Evolutionary conservation across 2,113 vertebrate species (phyloP), one percentile per base, ranked within the genome.

Genomic region (Ivindomyrus marchei): DNA sequence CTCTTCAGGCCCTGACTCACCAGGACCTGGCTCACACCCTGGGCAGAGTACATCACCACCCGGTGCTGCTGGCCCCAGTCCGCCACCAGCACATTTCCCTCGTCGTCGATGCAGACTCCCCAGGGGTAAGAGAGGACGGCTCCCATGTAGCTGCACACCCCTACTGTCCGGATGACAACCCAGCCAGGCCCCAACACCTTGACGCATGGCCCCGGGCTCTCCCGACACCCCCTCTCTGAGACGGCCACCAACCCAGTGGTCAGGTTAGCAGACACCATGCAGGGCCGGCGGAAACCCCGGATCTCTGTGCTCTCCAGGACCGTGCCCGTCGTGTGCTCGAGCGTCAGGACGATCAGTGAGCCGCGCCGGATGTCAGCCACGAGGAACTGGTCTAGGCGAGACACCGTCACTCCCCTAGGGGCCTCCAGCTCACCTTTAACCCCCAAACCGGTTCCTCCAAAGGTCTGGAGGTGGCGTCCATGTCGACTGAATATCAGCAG

Each of bases 301-400:
- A 96, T 94, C n/a, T 95, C 93, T 0, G 94, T 95, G 66, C 94
- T 94, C 89, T 96, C 95, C 31, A 95, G 91, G 85, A 93, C 94
- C 7, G 89, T 92, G 13, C 95, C 96, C 0, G 94, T 95, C 56
- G 93, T 94, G 0, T 94, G 90, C 0, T 96, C 94, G 24, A 96
- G 94, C 66, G 93, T 96, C 1, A 97, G 70, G 9, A 95, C 93
- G 9, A 94, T 93, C 11, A 97, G 93, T 1, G 92, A 94, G 39
- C 96, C 96, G 89, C 94, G 95, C 6, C 94, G 93, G 88, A 96
- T 96, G 92, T 97, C 97, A 0, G 97, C 95, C 19, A 97, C 93
- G 80, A 97, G 90, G 88, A 97, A 97, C 89, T 96, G 95, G 90
- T 96, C 96, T 36, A 89, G 89, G 15, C 92, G 91, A 88, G 93